phyloP scores from a whole-genome alignment of 2,888 invertebrate species.

The Camponotus fellah region DNA sequence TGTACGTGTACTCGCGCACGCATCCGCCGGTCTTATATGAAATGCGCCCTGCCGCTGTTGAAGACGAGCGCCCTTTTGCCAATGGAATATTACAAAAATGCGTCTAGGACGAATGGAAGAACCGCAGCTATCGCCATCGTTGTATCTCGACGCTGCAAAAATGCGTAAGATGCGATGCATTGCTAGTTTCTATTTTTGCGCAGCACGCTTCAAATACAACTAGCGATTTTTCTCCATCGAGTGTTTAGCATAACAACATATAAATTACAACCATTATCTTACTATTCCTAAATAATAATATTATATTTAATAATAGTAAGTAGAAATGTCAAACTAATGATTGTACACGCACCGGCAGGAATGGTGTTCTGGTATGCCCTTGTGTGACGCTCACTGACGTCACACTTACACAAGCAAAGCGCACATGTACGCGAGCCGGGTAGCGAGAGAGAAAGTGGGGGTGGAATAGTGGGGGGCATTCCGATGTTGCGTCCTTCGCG shows the following conservation, averaged over 20 bases:
- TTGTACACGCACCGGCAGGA: too few species aligned
- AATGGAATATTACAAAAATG: conserved; percentile 24
- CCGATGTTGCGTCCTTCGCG: too few species aligned
- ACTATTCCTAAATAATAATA: conserved; percentile 27
- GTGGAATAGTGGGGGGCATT: too few species aligned
- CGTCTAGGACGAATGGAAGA: conserved; percentile 26
- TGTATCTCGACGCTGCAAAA: conserved; percentile 21
- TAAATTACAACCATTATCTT: background rate
- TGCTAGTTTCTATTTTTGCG: conserved; percentile 16
- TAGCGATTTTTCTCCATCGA: background rate
- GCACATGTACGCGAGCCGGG: too few species aligned
- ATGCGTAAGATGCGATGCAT: conserved; percentile 11
- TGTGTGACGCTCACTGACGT: too few species aligned
- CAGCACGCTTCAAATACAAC: background rate
- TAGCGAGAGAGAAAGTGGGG: too few species aligned
- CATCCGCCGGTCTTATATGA: conserved; percentile 62
- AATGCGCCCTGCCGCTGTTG: conserved; percentile 55
- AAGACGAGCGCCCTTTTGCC: conserved; percentile 46
- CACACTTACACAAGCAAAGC: too few species aligned
- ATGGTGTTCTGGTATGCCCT: too few species aligned
- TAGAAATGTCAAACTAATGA: background rate
- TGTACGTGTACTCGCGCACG: conserved; percentile 60
- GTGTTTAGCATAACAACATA: background rate
- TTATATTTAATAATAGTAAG: background rate
- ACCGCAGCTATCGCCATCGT: background rate